Conservation (phyloP, 2,797 vertebrate species). For the Pogonophryne albipinna region DNA sequence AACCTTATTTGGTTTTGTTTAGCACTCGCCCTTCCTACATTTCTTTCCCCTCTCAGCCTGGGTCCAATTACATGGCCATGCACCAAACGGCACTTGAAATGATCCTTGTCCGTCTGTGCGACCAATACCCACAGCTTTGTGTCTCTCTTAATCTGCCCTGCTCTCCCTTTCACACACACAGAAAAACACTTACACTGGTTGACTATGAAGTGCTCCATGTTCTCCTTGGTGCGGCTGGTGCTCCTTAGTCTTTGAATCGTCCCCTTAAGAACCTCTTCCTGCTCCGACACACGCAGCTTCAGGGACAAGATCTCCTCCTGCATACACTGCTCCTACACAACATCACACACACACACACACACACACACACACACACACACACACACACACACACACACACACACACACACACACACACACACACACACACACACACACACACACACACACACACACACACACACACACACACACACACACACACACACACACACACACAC, state of each 20-base stretch:
- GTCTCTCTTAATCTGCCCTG: not conserved
- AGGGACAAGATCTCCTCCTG: constrained; percentile 90
- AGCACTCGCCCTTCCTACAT: not conserved
- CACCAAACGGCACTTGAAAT: not conserved
- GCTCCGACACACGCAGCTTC: constrained; percentile 85
- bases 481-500: constrained; percentile 17
- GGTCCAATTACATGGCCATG: not conserved
- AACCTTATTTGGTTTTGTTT: constrained; percentile 21
- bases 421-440: constrained; percentile 21
- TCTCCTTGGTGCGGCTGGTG: constrained; percentile 90
- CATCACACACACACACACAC: constrained; percentile 11
- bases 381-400: constrained; percentile 21
- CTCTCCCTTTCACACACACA: not conserved
- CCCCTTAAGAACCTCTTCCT: constrained; percentile 89
- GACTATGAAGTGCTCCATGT: constrained; percentile 94
- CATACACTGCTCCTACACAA: constrained; percentile 87
- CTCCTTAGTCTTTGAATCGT: constrained; percentile 85
- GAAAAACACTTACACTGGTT: constrained; percentile 88
- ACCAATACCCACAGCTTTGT: not conserved
- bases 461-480: constrained; percentile 19
- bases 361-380: constrained; percentile 13
- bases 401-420: constrained; percentile 29
- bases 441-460: constrained; percentile 32
- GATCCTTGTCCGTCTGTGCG: not conserved
- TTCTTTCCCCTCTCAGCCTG: not conserved